These are phyloP conservation scores for Mechanitis mazaeus DNA, from an alignment of 2,888 invertebrate genomes.

Conservation along the genomic window DNA sequence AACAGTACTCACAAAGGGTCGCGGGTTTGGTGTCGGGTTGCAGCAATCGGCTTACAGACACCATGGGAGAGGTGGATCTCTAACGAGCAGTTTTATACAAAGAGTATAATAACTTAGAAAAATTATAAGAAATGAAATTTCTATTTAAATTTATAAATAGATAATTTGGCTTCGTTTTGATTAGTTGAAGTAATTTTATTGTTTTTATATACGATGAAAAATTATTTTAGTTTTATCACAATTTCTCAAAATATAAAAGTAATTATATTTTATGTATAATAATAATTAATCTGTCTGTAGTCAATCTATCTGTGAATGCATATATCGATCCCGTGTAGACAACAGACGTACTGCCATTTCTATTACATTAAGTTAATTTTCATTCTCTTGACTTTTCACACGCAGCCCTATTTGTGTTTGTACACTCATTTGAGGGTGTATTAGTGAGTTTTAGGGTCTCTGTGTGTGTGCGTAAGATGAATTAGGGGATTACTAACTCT, in stretches of 20 bases:
- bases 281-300: no score
- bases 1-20: slow-evolving; percentile 38
- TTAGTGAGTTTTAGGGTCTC: slow-evolving; percentile 56
- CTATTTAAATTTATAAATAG: not conserved
- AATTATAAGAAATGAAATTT: not conserved
- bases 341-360: slow-evolving; percentile 27
- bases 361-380: slow-evolving; percentile 48
- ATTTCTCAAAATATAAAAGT: no score
- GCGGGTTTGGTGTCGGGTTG: slow-evolving; percentile 64
- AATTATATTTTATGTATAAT: no score
- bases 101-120: not conserved
- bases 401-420: slow-evolving; percentile 57
- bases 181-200: no score
- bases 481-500: slow-evolving; percentile 72
- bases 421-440: slow-evolving; percentile 60
- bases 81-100: slow-evolving; percentile 53
- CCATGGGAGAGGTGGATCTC: slow-evolving; percentile 55
- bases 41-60: slow-evolving; percentile 67
- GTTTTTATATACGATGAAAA: no score
- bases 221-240: no score
- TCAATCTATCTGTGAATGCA: not conserved
- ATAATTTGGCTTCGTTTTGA: no score
- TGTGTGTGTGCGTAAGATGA: slow-evolving; percentile 57
- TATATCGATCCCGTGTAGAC: slow-evolving; percentile 15
- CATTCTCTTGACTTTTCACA: slow-evolving; percentile 73